Percentiles rank a stretch among this genome's conserved stretches.
phyloP scores from a whole-genome alignment of 2,888 invertebrate species.

The Cetonia aurata region DNA sequence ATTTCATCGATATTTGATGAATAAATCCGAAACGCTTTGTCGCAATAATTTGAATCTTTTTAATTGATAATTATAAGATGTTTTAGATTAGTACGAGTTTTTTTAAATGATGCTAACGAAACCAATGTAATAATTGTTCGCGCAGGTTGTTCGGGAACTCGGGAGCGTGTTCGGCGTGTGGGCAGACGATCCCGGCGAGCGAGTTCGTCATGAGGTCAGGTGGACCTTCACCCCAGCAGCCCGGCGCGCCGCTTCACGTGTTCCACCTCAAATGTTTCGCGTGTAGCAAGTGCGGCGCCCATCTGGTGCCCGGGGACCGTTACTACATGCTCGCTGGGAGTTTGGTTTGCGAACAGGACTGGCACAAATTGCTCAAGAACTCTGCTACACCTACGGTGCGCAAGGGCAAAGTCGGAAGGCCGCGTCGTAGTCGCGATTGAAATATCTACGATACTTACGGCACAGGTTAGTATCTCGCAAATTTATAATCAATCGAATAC shows the following conservation, averaged over 20 bases:
- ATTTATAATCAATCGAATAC: no score
- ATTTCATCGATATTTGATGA: no score
- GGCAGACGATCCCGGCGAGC: slow-evolving; percentile 91
- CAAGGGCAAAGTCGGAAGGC: slow-evolving; percentile 91
- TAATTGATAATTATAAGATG: neutral
- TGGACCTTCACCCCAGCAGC: slow-evolving; percentile 70
- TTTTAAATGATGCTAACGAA: slow-evolving; percentile 55
- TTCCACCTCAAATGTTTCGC: slow-evolving; percentile 97
- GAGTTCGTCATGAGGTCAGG: slow-evolving; percentile 93
- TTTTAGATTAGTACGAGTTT: neutral
- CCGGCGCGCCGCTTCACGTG: slow-evolving; percentile 73
- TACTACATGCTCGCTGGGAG: slow-evolving; percentile 90
- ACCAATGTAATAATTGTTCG: slow-evolving; percentile 62
- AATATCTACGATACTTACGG: slow-evolving; percentile 58
- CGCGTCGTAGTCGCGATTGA: slow-evolving; percentile 92
- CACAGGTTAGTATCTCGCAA: slow-evolving; percentile 32
- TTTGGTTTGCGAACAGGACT: slow-evolving; percentile 95
- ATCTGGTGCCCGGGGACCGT: slow-evolving; percentile 92
- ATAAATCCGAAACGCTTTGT: slow-evolving; percentile 9
- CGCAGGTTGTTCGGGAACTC: slow-evolving; percentile 91
- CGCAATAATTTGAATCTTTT: neutral
- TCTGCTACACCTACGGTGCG: slow-evolving; percentile 76
- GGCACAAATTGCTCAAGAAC: slow-evolving; percentile 88
- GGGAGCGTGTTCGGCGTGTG: slow-evolving; percentile 92
- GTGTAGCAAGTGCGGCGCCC: slow-evolving; percentile 92